These are phyloP conservation scores for Orchesellides sinensis DNA, from an alignment of 2,888 invertebrate genomes.

Conservation along the genomic window DNA sequence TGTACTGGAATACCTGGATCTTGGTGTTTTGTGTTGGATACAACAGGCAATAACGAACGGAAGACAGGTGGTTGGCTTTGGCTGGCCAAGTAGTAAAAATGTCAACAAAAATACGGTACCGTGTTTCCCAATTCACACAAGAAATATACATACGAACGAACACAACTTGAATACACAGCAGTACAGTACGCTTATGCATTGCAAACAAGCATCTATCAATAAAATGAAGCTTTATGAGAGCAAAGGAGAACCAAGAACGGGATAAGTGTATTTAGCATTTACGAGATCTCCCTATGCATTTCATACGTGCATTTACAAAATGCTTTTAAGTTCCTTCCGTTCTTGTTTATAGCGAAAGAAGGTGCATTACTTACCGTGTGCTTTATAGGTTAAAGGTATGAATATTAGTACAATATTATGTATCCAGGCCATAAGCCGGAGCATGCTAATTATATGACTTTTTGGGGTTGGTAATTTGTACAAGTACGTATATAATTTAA, in stretches of 20 bases:
- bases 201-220: neutral
- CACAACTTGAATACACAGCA: neutral
- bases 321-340: too few relatives aligned
- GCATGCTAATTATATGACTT: too few relatives aligned
- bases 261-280: neutral
- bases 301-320: too few relatives aligned
- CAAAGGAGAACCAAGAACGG: neutral
- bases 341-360: too few relatives aligned
- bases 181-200: neutral
- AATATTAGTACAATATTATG: too few relatives aligned
- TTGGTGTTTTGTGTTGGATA: neutral
- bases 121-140: neutral
- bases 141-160: neutral
- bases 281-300: too few relatives aligned
- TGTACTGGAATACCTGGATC: neutral
- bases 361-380: too few relatives aligned
- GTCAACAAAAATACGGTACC: neutral
- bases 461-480: too few relatives aligned
- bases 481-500: too few relatives aligned
- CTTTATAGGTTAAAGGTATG: too few relatives aligned
- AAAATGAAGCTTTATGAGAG: neutral
- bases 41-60: neutral
- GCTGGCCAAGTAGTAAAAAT: neutral
- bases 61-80: conserved; percentile 32
- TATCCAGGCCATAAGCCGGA: too few relatives aligned